Evolutionary conservation across 2,113 vertebrate genomes (phyloP).

Genomic region (Coptodon bakossiorum): DNA sequence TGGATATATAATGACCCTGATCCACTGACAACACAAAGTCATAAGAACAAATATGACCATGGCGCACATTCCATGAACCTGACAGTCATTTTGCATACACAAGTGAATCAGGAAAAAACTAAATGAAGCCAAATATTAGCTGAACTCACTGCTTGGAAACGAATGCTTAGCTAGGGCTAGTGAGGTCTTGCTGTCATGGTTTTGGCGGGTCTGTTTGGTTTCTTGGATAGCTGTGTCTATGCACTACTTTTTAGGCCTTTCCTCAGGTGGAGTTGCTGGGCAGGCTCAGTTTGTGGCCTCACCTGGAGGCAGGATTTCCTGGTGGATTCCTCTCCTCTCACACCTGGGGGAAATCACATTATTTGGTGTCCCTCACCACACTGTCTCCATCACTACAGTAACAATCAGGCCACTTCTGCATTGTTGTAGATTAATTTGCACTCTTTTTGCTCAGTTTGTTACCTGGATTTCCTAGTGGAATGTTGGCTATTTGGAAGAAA

Average conservation of each 20-base stretch:
- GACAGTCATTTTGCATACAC: background rate
- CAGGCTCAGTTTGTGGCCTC: no score
- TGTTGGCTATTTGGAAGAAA: background rate
- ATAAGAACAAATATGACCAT: background rate
- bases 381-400: background rate
- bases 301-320: no score
- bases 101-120: background rate
- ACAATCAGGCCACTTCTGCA: background rate
- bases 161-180: background rate
- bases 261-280: no score
- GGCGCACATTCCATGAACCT: background rate
- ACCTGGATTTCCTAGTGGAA: background rate
- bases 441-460: background rate
- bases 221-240: no score
- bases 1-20: background rate
- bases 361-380: background rate
- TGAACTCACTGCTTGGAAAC: background rate
- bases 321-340: background rate
- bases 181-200: no score
- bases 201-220: no score
- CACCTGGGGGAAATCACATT: background rate
- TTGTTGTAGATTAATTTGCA: background rate
- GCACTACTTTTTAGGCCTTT: no score
- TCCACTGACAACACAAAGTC: background rate
- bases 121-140: background rate